A percentile compares a stretch with the other conserved stretches of the same genome.
Evolutionary conservation across 2,888 invertebrate species (phyloP).

Genomic region (Lasioglossum zephyrum): DNA sequence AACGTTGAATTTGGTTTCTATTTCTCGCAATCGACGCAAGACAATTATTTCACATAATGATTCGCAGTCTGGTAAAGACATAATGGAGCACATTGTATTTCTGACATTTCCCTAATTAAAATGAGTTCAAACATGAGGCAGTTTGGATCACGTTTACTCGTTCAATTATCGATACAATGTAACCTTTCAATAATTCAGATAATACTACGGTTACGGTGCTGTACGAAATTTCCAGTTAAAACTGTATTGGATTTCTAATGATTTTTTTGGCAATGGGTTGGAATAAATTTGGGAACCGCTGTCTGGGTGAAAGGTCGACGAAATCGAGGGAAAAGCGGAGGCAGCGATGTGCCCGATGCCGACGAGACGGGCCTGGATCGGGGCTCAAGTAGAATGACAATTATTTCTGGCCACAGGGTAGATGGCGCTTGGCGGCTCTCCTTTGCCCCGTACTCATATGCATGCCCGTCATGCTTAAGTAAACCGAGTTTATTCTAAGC

Average conservation of each 20-base stretch:
- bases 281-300: not conserved
- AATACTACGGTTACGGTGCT: not conserved
- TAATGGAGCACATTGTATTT: no score
- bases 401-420: conserved; percentile 81
- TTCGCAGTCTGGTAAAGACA: no score
- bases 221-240: not conserved
- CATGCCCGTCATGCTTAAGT: conserved; percentile 82
- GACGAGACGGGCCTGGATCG: conserved; percentile 31
- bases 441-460: conserved; percentile 79
- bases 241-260: not conserved
- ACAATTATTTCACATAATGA: no score
- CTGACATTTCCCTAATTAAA: no score
- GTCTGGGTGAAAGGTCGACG: conserved; percentile 7
- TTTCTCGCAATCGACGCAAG: no score
- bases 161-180: no score
- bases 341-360: conserved; percentile 18
- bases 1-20: no score
- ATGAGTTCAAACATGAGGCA: not conserved
- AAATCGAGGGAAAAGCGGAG: conserved; percentile 14
- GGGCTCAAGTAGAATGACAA: conserved; percentile 78
- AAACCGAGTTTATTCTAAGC: conserved; percentile 80
- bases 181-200: no score
- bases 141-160: not conserved
- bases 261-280: not conserved
- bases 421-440: conserved; percentile 81